Conservation (phyloP, 2,888 invertebrate genomes). For the Zygothrica quintamaculata region DNA sequence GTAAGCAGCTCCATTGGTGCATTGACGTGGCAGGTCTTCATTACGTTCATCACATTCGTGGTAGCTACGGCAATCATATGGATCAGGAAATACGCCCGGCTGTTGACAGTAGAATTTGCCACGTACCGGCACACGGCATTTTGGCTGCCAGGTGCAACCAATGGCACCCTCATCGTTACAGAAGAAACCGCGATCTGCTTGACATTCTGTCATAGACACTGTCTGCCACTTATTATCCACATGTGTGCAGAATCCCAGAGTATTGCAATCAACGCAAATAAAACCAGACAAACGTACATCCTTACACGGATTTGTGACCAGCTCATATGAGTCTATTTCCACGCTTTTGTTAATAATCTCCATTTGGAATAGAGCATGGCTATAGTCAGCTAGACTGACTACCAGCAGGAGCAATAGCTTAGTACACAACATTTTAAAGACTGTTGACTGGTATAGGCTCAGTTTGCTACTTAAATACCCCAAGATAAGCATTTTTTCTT, state of each 20-base stretch:
- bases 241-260: constrained; percentile 66
- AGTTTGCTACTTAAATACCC: constrained; percentile 46
- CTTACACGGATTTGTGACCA: constrained; percentile 68
- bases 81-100: constrained; percentile 79
- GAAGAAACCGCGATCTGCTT: constrained; percentile 60
- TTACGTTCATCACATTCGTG: constrained; percentile 74
- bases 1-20: constrained; percentile 70
- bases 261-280: constrained; percentile 70
- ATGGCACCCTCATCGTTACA: constrained; percentile 67
- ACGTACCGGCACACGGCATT: constrained; percentile 61
- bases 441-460: constrained; percentile 24
- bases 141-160: constrained; percentile 68
- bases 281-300: constrained; percentile 68
- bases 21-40: constrained; percentile 58
- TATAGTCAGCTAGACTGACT: constrained; percentile 1
- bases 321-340: constrained; percentile 39
- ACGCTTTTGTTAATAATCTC: constrained; percentile 4
- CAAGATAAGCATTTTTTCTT: constrained; percentile 19
- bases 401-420: constrained; percentile 28
- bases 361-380: background rate
- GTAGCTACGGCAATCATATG: constrained; percentile 81
- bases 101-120: constrained; percentile 76
- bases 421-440: constrained; percentile 46
- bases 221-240: constrained; percentile 62
- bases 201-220: constrained; percentile 56